Conservation (phyloP, 1,140 invertebrate species). For the Zaprionus nigranus region DNA sequence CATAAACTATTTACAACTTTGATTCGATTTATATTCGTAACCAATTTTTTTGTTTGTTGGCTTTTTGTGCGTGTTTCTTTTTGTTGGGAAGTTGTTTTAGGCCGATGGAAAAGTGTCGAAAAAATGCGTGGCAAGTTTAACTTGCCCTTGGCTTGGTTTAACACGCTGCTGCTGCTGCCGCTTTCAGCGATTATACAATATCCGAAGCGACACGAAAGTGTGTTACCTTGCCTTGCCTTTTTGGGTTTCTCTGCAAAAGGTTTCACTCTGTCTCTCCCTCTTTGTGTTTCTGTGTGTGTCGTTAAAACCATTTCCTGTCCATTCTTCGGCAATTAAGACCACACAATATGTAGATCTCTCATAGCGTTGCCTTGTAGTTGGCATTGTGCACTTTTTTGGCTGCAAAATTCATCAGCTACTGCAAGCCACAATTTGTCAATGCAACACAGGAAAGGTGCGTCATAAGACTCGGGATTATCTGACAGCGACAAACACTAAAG, state of each 20-base stretch:
- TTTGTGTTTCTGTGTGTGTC: neutral
- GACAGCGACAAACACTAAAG: slow-evolving; percentile 41
- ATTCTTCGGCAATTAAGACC: slow-evolving; percentile 29
- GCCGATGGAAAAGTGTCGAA: slow-evolving; percentile 64
- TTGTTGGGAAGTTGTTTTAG: slow-evolving; percentile 21
- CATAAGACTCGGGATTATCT: slow-evolving; percentile 20
- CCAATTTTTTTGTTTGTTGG: slow-evolving; percentile 35
- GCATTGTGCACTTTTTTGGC: slow-evolving; percentile 5
- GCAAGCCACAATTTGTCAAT: slow-evolving; percentile 60
- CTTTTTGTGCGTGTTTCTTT: slow-evolving; percentile 31
- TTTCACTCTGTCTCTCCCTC: neutral
- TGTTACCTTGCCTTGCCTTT: slow-evolving; percentile 6
- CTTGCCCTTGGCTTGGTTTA: slow-evolving; percentile 59
- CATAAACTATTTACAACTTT: slow-evolving; percentile 69
- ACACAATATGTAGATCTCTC: slow-evolving; percentile 24
- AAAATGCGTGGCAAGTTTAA: slow-evolving; percentile 54
- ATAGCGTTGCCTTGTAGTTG: neutral
- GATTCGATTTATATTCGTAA: slow-evolving; percentile 51
- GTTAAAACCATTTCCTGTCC: slow-evolving; percentile 39
- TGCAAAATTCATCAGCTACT: slow-evolving; percentile 43
- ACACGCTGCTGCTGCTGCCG: slow-evolving; percentile 15
- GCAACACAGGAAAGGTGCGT: slow-evolving; percentile 6
- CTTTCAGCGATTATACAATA: slow-evolving; percentile 62
- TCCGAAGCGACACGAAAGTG: slow-evolving; percentile 27
- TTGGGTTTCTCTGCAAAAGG: neutral